Evolutionary conservation across 1,140 invertebrate genomes (phyloP).

Genomic region (Cydia pomonella): DNA sequence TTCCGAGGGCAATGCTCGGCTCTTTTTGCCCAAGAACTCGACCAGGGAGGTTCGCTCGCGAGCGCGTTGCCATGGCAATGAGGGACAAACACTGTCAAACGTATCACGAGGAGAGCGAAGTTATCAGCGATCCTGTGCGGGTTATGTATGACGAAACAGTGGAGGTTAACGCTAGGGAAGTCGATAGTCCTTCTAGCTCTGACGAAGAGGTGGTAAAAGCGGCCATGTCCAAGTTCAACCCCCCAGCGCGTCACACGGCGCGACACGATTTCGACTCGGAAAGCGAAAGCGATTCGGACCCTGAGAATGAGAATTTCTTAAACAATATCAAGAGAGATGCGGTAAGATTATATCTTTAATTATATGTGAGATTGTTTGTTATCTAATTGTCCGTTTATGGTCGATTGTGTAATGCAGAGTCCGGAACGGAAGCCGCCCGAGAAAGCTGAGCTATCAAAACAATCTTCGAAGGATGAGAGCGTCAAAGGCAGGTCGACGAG

Average conservation of each 20-base stretch:
- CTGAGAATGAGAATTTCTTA: constrained; percentile 62
- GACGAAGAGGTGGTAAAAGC: constrained; percentile 55
- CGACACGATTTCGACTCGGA: constrained; percentile 70
- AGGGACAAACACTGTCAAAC: constrained; percentile 72
- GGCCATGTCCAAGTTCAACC: constrained; percentile 69
- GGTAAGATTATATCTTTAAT: constrained; percentile 42
- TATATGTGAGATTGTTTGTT: constrained; percentile 19
- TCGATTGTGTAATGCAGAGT: constrained; percentile 43
- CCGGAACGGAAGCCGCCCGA: constrained; percentile 50
- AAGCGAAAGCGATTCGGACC: constrained; percentile 59
- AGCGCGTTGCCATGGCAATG: constrained; percentile 65
- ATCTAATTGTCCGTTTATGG: constrained; percentile 13
- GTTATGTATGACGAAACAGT: constrained; percentile 74
- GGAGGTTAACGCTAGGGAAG: constrained; percentile 63
- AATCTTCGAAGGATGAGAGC: constrained; percentile 39
- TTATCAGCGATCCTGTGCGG: constrained; percentile 34
- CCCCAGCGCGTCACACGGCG: constrained; percentile 62
- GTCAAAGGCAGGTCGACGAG: constrained; percentile 39
- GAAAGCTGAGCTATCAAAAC: constrained; percentile 41
- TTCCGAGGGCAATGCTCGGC: constrained; percentile 13
- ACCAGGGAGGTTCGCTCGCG: constrained; percentile 36
- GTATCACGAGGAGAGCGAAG: constrained; percentile 36
- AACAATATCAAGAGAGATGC: constrained; percentile 56
- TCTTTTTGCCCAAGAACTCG: constrained; percentile 34
- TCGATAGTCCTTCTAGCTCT: constrained; percentile 60